These are phyloP conservation scores for Scaptomyza flava DNA, from an alignment of 2,888 invertebrate species.

Conservation along the genomic window DNA sequence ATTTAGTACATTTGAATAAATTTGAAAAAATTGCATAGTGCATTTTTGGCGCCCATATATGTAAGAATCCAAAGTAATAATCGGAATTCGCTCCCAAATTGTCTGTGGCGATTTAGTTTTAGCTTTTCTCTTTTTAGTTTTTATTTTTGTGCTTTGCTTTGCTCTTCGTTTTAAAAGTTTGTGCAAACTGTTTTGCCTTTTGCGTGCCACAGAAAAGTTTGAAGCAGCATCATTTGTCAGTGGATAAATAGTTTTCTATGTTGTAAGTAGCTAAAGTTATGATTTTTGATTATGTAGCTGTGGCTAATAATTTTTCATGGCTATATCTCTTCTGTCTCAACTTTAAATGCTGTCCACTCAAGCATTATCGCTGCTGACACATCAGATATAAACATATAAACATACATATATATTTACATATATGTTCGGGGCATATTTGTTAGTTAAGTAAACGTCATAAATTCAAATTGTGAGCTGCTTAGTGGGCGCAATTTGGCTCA, in stretches of 20 bases:
- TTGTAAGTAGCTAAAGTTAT: conserved; percentile 76
- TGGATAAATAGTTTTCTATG: conserved; percentile 75
- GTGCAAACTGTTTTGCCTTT: conserved; percentile 76
- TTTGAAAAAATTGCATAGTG: not conserved
- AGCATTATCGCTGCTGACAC: conserved; percentile 17
- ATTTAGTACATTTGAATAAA: not conserved
- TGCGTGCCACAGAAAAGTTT: conserved; percentile 66
- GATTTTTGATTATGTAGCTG: conserved; percentile 72
- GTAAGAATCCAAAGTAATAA: too few relatives aligned
- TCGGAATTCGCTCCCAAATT: conserved; percentile 3
- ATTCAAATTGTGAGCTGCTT: conserved; percentile 68
- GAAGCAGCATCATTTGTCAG: conserved; percentile 78
- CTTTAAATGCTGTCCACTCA: conserved; percentile 52
- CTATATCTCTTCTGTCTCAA: conserved; percentile 40
- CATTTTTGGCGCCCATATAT: not conserved
- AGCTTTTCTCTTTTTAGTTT: conserved; percentile 7
- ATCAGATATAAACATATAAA: not conserved
- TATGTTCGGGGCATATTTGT: conserved; percentile 14
- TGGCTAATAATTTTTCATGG: conserved; percentile 72
- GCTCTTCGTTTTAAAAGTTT: conserved; percentile 61
- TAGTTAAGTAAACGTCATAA: conserved; percentile 56
- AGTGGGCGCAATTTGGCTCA: conserved; percentile 55
- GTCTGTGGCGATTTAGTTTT: conserved; percentile 40
- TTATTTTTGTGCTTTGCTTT: conserved; percentile 5
- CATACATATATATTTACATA: not conserved